Conservation (phyloP, 2,113 vertebrate genomes). For the Peromyscus leucopus region DNA sequence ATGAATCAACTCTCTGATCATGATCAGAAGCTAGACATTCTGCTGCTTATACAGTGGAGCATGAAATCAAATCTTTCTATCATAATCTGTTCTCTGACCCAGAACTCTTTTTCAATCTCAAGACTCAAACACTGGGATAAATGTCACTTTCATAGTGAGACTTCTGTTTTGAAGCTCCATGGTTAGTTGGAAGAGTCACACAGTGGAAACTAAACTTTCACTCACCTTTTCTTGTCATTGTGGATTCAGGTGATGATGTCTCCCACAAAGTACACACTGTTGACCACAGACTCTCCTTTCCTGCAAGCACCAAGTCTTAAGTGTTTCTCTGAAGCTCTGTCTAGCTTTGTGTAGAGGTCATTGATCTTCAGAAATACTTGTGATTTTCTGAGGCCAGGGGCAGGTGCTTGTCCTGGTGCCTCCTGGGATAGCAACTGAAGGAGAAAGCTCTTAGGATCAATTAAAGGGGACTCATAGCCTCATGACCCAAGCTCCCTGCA, state of each 20-base stretch:
- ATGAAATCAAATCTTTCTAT: neutral
- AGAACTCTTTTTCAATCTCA: neutral
- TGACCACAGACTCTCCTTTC: neutral
- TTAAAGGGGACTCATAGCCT: neutral
- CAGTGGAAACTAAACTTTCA: neutral
- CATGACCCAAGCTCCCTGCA: neutral
- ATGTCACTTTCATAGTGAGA: neutral
- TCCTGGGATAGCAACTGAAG: neutral
- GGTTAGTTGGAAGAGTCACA: neutral
- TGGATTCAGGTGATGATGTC: neutral
- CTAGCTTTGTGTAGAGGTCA: neutral
- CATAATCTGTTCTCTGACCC: neutral
- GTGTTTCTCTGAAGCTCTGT: neutral
- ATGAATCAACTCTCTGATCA: neutral
- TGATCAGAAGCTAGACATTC: neutral
- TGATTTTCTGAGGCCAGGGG: neutral
- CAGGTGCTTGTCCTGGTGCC: neutral
- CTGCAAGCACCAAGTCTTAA: neutral
- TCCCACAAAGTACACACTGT: too few relatives aligned
- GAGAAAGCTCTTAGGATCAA: neutral
- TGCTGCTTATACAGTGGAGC: neutral
- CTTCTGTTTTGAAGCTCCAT: neutral
- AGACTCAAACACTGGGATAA: neutral
- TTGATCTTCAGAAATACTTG: neutral
- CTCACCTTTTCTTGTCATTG: neutral